Percentiles rank a stretch among this genome's conserved stretches.
These are phyloP conservation scores for Cenopis cana DNA, from an alignment of 2,888 invertebrate species.

Conservation along the genomic window DNA sequence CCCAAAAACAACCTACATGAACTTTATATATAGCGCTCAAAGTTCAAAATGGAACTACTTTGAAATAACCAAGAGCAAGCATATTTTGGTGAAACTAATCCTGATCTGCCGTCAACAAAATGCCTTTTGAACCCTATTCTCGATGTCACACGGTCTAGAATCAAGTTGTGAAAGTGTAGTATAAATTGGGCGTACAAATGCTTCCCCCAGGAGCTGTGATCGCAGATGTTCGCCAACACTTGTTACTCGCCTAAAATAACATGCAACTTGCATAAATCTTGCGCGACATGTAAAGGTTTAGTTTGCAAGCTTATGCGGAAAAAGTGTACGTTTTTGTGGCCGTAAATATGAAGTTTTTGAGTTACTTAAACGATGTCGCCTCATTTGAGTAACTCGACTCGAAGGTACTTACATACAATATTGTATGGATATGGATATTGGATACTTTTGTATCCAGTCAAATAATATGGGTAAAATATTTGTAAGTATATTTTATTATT, in stretches of 20 bases:
- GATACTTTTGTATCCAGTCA: too few species aligned
- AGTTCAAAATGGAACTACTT: constrained; percentile 20
- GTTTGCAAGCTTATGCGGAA: neutral
- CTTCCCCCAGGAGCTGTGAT: constrained; percentile 56
- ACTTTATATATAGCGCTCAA: neutral
- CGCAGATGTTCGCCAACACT: constrained; percentile 69
- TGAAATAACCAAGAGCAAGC: constrained; percentile 14
- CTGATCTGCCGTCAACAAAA: constrained; percentile 8
- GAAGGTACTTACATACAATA: too few species aligned
- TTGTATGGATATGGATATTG: too few species aligned
- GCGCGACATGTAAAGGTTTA: constrained; percentile 36
- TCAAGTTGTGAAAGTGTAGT: constrained; percentile 14
- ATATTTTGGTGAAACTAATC: constrained; percentile 19
- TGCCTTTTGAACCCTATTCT: neutral
- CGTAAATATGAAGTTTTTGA: neutral
- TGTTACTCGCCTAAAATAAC: constrained; percentile 57
- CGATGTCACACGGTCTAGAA: constrained; percentile 3
- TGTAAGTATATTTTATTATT: too few species aligned
- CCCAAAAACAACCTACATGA: neutral
- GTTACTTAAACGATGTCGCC: too few species aligned
- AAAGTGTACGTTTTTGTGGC: neutral
- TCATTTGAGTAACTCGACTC: too few species aligned
- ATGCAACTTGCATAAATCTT: constrained; percentile 44
- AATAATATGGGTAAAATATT: too few species aligned
- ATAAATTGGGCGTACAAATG: constrained; percentile 48